Evolutionary conservation across 53 echinoderm and acorn worm genomes (phyloP).

Genomic region (Apostichopus leukothele): DNA sequence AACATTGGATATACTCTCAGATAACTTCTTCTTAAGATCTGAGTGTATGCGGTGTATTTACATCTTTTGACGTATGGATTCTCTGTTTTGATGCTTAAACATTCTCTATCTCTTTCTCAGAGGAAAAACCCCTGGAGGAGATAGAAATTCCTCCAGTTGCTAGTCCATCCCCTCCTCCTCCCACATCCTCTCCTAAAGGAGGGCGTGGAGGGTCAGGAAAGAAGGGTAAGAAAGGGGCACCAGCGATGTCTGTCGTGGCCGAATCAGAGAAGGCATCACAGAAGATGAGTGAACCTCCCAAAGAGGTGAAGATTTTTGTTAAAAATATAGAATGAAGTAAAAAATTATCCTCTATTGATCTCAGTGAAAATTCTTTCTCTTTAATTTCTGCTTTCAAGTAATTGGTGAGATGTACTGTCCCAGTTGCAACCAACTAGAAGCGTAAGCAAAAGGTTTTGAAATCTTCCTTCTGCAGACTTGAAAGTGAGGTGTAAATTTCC

Average conservation of each 20-base stretch:
- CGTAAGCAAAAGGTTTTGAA: too few species aligned
- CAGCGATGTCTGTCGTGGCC: conserved; percentile 63
- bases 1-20: neutral
- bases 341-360: neutral
- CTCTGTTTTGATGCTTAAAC: neutral
- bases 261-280: conserved; percentile 84
- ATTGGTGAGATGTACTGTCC: too few species aligned
- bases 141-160: conserved; percentile 68
- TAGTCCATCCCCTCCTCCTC: conserved; percentile 75
- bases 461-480: too few species aligned
- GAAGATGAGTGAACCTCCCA: conserved; percentile 74
- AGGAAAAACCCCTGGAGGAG: conserved; percentile 69
- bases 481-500: too few species aligned
- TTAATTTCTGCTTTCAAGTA: too few species aligned
- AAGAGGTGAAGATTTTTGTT: conserved; percentile 63
- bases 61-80: neutral
- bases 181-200: conserved; percentile 70
- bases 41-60: neutral
- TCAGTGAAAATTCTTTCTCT: too few species aligned
- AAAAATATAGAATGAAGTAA: neutral
- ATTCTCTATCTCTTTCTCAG: conserved; percentile 18
- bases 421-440: too few species aligned
- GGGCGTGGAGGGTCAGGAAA: conserved; percentile 85
- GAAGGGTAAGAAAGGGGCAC: conserved; percentile 81
- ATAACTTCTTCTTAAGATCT: too few species aligned